These are phyloP conservation scores for Luscinia megarhynchos DNA, from an alignment of 2,797 vertebrate species.

Conservation along the genomic window DNA sequence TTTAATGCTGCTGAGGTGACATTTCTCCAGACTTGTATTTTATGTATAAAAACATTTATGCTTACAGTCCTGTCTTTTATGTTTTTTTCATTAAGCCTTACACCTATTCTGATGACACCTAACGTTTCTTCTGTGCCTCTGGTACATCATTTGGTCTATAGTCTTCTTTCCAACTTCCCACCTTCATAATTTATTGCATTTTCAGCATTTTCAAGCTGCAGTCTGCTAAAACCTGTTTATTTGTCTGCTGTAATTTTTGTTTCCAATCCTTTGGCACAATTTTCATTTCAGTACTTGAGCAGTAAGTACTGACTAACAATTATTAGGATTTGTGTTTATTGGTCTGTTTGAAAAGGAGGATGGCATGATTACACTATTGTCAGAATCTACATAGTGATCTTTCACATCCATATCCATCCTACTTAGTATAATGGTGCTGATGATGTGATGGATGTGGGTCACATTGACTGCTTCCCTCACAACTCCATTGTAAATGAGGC, in stretches of 20 bases:
- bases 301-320: not conserved
- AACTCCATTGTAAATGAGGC: not conserved
- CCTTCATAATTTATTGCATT: not conserved
- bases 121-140: not conserved
- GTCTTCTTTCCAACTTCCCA: not conserved
- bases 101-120: not conserved
- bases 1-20: not conserved
- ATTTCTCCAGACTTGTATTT: not conserved
- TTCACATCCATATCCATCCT: not conserved
- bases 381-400: not conserved
- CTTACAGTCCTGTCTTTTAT: not conserved
- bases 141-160: not conserved
- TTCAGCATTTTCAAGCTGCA: not conserved
- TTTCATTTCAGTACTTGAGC: not conserved
- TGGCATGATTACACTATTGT: not conserved
- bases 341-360: not conserved
- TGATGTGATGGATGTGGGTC: not conserved
- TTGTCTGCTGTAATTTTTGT: not conserved
- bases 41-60: not conserved
- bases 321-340: not conserved
- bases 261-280: not conserved
- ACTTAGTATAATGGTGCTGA: not conserved
- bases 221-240: not conserved
- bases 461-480: not conserved
- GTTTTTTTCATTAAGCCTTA: not conserved